A percentile compares a stretch with the other conserved stretches of the same genome.
Conservation (phyloP, 2,888 invertebrate genomes). For the Lasioglossum lativentre region DNA sequence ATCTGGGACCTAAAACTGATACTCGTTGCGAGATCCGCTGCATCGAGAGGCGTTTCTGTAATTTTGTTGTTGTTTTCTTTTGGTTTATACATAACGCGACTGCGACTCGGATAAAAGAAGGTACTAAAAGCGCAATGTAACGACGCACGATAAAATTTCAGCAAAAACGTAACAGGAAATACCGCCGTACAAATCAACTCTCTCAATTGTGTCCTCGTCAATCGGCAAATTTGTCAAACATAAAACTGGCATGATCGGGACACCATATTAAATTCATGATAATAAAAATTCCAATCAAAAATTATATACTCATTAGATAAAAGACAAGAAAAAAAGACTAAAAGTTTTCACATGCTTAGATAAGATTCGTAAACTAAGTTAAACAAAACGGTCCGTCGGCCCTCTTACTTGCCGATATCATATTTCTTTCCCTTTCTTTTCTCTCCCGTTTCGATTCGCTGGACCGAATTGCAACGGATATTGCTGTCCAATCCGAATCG, state of each 20-base stretch:
- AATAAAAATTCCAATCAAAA: slow-evolving; percentile 5
- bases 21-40: no score
- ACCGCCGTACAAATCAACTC: not conserved
- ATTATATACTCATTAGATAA: not conserved
- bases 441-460: not conserved
- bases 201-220: not conserved
- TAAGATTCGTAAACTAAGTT: not conserved
- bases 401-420: not conserved
- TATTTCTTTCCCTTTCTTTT: not conserved
- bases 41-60: no score
- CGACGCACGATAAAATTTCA: slow-evolving; percentile 38
- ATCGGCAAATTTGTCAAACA: not conserved
- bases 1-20: no score
- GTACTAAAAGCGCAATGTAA: slow-evolving; percentile 5
- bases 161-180: slow-evolving; percentile 16
- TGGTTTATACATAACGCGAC: slow-evolving; percentile 21
- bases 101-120: slow-evolving; percentile 3
- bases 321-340: not conserved
- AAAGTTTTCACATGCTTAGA: slow-evolving; percentile 12
- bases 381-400: not conserved
- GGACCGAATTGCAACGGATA: not conserved
- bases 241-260: not conserved
- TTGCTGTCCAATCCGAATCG: not conserved
- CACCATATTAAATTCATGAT: not conserved
- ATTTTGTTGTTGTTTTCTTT: not conserved